These are phyloP conservation scores for Drosophila dunni DNA, from an alignment of 1,140 invertebrate species.

Conservation along the genomic window DNA sequence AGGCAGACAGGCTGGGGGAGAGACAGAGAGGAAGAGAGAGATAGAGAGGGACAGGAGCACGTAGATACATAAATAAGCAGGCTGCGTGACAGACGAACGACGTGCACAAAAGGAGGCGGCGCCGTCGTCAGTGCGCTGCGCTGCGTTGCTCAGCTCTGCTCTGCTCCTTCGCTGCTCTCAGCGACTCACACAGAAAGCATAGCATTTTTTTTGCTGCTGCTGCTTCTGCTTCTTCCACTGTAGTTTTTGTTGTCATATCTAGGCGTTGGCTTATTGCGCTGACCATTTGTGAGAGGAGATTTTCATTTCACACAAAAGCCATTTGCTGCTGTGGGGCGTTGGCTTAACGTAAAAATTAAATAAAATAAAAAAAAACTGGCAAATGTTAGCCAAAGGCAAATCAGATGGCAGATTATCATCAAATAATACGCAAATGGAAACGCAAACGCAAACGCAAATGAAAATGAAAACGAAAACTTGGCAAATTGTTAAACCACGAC, in stretches of 20 bases:
- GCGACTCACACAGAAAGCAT: background rate
- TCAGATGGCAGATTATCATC: conserved; percentile 76
- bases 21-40: background rate
- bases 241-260: conserved; percentile 54
- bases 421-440: conserved; percentile 51
- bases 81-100: conserved; percentile 44
- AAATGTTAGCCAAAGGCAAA: conserved; percentile 57
- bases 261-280: conserved; percentile 68
- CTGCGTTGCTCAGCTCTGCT: background rate
- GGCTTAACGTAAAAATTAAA: conserved; percentile 16
- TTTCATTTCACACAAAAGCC: conserved; percentile 29
- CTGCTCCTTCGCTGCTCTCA: background rate
- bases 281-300: conserved; percentile 46
- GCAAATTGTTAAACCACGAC: conserved; percentile 2
- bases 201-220: background rate
- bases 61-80: conserved; percentile 40
- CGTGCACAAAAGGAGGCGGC: conserved; percentile 34
- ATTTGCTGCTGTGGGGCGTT: conserved; percentile 35
- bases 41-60: conserved; percentile 11
- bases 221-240: conserved; percentile 13
- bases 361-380: background rate
- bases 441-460: conserved; percentile 45
- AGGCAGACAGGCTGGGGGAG: background rate
- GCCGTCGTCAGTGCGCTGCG: conserved; percentile 7
- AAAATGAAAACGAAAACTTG: conserved; percentile 48